Evolutionary conservation across 2,888 invertebrate genomes (phyloP).

Genomic region (Dicyrtomina minuta): DNA sequence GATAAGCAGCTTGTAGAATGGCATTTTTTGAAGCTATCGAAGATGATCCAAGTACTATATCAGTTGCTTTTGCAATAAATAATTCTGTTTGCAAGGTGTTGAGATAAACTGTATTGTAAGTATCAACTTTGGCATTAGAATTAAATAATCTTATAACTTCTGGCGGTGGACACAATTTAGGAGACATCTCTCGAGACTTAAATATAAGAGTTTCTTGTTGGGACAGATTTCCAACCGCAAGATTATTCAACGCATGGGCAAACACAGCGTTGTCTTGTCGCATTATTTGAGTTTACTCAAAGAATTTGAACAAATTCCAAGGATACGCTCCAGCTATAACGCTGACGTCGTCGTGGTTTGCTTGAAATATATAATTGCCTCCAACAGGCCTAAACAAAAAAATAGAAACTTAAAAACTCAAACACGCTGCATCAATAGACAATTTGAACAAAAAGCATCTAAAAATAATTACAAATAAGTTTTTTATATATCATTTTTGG

Average conservation of each 20-base stretch:
- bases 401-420: no score
- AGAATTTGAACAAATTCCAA: conserved; percentile 34
- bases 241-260: conserved; percentile 37
- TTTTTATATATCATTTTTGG: no score
- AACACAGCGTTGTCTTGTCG: conserved; percentile 42
- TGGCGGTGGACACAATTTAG: conserved; percentile 5
- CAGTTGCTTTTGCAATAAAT: not conserved
- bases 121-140: conserved; percentile 27
- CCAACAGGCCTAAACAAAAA: conserved; percentile 46
- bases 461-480: no score
- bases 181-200: conserved; percentile 24
- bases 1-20: not conserved
- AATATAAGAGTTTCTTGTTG: conserved; percentile 26
- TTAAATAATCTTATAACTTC: conserved; percentile 28
- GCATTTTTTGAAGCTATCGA: not conserved
- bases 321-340: conserved; percentile 13
- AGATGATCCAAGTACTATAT: not conserved
- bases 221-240: conserved; percentile 37
- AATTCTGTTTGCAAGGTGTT: conserved; percentile 10
- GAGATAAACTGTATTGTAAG: conserved; percentile 14
- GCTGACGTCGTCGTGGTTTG: not conserved
- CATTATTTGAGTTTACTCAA: conserved; percentile 41
- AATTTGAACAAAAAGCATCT: no score
- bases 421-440: no score
- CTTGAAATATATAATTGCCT: conserved; percentile 25